Evolutionary conservation across 30 jellyfish, hydroid and myxozoan genomes (phyloP), one percentile per base, ranked within the genome.

Genomic region (Morbakka virulenta): DNA sequence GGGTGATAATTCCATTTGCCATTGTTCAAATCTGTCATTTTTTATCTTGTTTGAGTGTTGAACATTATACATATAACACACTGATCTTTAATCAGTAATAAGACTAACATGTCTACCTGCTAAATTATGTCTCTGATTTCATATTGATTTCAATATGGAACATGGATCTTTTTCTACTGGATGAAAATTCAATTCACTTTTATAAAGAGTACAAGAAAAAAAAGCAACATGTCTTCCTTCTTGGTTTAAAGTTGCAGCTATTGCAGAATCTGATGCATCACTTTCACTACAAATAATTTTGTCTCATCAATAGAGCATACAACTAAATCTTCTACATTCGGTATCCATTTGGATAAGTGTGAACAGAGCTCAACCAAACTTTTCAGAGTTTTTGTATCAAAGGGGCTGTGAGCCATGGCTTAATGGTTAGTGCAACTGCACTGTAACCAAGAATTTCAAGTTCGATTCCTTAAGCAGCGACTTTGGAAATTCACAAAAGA

Each of bases 201-300:
- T 51, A 25, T 63, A 64, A n/a, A 79, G 71, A 22, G 85, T 68
- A n/a, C 93, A 50, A 14, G 95, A 85, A 32, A 77, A 47, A 35
- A 83, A 85, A 6, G 96, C 91, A 2, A 86, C 96, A n/a, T 91
- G 96, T n/a, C 95, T 67, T 14, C 96, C 96, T 2, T 53, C 64
- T 63, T 87, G 96, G 57, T 64, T 81, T 13, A 87, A n/a, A n/a
- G n/a, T n/a, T n/a, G n/a, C n/a, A n/a, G n/a, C n/a, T n/a, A n/a
- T n/a, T n/a, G n/a, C n/a, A 82, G 13, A 82, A 72, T 31, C 81
- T 32, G 28, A 2, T 57, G 61, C 69, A 81, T 23, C 82, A 93
- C 26, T 27, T 30, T 35, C 50, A 35, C 62, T 69, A 84, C 53
- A 79, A 89, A 35, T 62, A 49, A 28, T n/a, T n/a, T n/a, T n/a